Evolutionary conservation across 2,113 vertebrate species (phyloP).

Genomic region (Sialia sialis): DNA sequence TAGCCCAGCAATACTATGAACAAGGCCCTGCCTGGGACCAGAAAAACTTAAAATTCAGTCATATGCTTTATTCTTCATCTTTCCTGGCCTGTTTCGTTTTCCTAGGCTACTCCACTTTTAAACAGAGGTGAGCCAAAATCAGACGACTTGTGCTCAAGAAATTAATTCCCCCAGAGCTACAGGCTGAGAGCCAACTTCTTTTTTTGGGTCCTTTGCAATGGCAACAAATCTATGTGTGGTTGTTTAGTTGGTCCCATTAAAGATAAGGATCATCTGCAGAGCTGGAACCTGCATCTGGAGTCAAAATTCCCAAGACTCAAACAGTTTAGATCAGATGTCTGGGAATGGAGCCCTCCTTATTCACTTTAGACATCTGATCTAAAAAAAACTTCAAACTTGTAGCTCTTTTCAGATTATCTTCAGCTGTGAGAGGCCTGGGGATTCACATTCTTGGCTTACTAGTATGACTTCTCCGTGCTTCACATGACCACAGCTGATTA

Average conservation of each 20-base stretch:
- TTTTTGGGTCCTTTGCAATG: neutral
- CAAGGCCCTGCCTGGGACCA: neutral
- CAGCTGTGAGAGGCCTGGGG: conserved; percentile 41
- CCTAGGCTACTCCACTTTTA: neutral
- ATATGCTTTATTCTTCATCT: neutral
- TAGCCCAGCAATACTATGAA: neutral
- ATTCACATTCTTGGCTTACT: conserved; percentile 60
- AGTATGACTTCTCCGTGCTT: conserved; percentile 37
- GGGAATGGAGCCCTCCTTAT: conserved; percentile 32
- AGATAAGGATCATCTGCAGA: conserved; percentile 47
- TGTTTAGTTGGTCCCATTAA: neutral
- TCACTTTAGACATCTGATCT: conserved; percentile 15
- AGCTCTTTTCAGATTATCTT: conserved; percentile 35
- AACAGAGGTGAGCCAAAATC: neutral
- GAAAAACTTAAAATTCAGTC: neutral
- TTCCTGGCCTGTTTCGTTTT: neutral
- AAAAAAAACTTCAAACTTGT: conserved; percentile 20
- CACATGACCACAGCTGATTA: conserved; percentile 51
- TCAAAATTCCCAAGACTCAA: conserved; percentile 29
- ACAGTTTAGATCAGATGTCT: conserved; percentile 45
- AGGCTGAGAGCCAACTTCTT: conserved; percentile 1
- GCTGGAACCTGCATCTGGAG: conserved; percentile 42
- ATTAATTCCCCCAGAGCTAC: neutral
- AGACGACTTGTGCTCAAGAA: neutral
- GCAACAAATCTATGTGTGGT: neutral